Conservation (phyloP, 1,140 invertebrate genomes). For the Listronotus bonariensis region DNA sequence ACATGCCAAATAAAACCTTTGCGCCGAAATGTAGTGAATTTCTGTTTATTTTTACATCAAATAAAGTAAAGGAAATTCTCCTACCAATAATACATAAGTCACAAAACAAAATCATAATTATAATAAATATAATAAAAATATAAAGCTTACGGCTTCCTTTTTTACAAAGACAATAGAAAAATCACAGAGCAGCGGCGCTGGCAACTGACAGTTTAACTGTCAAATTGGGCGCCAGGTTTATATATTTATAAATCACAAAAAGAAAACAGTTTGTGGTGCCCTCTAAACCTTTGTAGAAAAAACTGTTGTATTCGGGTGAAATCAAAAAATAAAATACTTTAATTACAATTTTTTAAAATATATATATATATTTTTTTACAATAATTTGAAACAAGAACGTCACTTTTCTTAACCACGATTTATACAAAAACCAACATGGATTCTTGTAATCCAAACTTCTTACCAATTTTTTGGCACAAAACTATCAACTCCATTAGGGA, state of each 20-base stretch:
- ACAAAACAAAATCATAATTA: slow-evolving; percentile 21
- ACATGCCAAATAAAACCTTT: neutral
- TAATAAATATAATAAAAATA: slow-evolving; percentile 43
- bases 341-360: too few species aligned
- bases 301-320: slow-evolving; percentile 12
- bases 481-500: too few species aligned
- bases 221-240: slow-evolving; percentile 28
- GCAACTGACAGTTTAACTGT: slow-evolving; percentile 14
- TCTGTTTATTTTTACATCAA: slow-evolving; percentile 19
- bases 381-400: too few species aligned
- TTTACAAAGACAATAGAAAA: slow-evolving; percentile 42
- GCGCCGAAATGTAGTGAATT: slow-evolving; percentile 7
- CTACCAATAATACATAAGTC: slow-evolving; percentile 26
- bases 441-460: too few species aligned
- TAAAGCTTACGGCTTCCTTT: slow-evolving; percentile 37
- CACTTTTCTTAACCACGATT: too few species aligned
- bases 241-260: slow-evolving; percentile 43
- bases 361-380: too few species aligned
- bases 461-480: too few species aligned
- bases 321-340: slow-evolving; percentile 6
- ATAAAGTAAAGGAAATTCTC: slow-evolving; percentile 20
- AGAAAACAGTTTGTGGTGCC: slow-evolving; percentile 43
- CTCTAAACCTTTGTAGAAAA: slow-evolving; percentile 37
- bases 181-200: slow-evolving; percentile 40
- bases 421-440: too few species aligned